phyloP scores from a whole-genome alignment of 2,888 invertebrate genomes.

The Hypselothyrea guttata region DNA sequence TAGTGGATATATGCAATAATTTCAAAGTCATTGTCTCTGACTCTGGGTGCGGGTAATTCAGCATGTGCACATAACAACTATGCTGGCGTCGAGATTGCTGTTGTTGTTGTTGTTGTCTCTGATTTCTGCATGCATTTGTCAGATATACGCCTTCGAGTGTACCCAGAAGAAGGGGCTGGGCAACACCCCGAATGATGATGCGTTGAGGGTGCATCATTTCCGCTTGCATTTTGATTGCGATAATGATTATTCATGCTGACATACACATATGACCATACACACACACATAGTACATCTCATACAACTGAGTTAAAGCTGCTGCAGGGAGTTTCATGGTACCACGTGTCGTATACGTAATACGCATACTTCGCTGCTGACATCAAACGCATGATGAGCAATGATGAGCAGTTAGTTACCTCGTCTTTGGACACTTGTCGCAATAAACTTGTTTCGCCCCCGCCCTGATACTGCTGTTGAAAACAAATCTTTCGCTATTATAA shows the following conservation, averaged over 20 bases:
- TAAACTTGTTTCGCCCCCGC: slow-evolving; percentile 65
- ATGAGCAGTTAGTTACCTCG: slow-evolving; percentile 23
- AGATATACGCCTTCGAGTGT: slow-evolving; percentile 23
- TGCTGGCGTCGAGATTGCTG: slow-evolving; percentile 29
- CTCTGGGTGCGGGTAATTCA: neutral
- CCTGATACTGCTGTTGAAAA: slow-evolving; percentile 8
- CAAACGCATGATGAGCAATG: slow-evolving; percentile 24
- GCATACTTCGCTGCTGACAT: slow-evolving; percentile 59
- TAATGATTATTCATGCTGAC: neutral
- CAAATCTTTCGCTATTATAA: slow-evolving; percentile 19
- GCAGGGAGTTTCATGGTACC: neutral
- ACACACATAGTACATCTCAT: neutral
- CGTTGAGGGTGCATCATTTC: slow-evolving; percentile 41
- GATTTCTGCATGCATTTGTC: slow-evolving; percentile 35
- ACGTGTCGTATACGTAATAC: slow-evolving; percentile 31
- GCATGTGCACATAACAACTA: neutral
- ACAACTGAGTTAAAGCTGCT: neutral
- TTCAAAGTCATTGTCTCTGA: slow-evolving; percentile 53
- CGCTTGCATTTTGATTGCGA: slow-evolving; percentile 30
- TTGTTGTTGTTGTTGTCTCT: slow-evolving; percentile 23
- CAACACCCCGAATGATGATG: slow-evolving; percentile 11
- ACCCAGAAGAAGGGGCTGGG: slow-evolving; percentile 26
- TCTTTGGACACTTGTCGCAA: slow-evolving; percentile 59
- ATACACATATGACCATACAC: slow-evolving; percentile 3
- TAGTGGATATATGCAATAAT: slow-evolving; percentile 2